phyloP scores from a whole-genome alignment of 35 echinoderm and acorn worm genomes.

The Holothuria glaberrima region DNA sequence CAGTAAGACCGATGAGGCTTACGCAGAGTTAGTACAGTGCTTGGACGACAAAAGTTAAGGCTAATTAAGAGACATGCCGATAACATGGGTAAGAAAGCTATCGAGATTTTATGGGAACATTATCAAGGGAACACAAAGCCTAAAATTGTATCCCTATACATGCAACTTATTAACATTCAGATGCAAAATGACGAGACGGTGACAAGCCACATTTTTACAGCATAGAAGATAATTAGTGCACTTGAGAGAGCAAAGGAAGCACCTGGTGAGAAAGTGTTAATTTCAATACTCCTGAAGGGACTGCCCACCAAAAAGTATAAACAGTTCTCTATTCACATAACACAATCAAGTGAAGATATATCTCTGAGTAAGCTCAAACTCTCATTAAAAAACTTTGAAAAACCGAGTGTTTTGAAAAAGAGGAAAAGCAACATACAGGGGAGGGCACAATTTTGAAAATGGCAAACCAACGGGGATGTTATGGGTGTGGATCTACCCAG shows the following conservation, averaged over 20 bases:
- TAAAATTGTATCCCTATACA: conserved; percentile 31
- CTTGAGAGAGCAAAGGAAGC: neutral
- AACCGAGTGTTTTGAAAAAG: neutral
- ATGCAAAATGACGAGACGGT: neutral
- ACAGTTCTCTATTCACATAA: conserved; percentile 23
- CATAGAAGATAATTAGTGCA: neutral
- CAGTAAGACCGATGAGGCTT: conserved; percentile 24
- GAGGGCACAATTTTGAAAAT: neutral
- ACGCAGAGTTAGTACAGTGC: conserved; percentile 52
- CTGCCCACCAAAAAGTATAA: conserved; percentile 44
- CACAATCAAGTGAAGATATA: neutral
- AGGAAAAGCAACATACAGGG: neutral
- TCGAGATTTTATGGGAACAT: conserved; percentile 58
- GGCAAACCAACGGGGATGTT: neutral
- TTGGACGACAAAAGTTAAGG: conserved; percentile 46
- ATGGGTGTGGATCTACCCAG: neutral
- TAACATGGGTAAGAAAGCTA: conserved; percentile 52
- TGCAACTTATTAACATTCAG: conserved; percentile 21
- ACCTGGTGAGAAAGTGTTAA: conserved; percentile 30
- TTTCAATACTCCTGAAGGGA: conserved; percentile 46
- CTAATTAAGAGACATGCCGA: conserved; percentile 60
- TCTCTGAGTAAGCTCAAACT: conserved; percentile 33
- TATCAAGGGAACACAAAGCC: conserved; percentile 59
- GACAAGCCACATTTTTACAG: conserved; percentile 30
- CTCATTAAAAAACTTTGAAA: conserved; percentile 27